Conservation (phyloP, 2,113 vertebrate genomes). For the Hoplias malabaricus region DNA sequence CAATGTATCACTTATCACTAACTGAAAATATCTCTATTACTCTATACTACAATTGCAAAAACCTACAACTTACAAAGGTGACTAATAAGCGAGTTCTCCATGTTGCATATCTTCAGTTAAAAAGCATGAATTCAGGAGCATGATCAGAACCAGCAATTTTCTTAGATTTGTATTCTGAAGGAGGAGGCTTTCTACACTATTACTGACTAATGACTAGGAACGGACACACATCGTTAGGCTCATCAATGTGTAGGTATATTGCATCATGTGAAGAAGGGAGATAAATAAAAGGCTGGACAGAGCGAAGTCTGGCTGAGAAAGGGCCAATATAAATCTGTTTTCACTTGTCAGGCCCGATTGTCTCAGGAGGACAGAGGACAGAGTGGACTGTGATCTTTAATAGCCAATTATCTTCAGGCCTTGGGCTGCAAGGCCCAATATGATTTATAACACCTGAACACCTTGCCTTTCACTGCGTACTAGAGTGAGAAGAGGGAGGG, state of each 20-base stretch:
- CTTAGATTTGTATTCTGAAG: background rate
- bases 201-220: slow-evolving; percentile 7
- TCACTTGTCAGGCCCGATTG: slow-evolving; percentile 32
- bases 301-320: slow-evolving; percentile 1
- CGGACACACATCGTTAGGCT: background rate
- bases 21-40: too few relatives aligned
- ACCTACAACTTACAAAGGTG: background rate
- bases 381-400: slow-evolving; percentile 40
- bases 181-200: background rate
- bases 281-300: background rate
- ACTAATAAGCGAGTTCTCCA: too few relatives aligned
- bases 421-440: slow-evolving; percentile 32
- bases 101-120: too few relatives aligned
- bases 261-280: background rate
- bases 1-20: too few relatives aligned
- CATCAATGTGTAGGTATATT: background rate
- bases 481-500: background rate
- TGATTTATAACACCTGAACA: slow-evolving; percentile 44
- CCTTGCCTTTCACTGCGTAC: slow-evolving; percentile 13
- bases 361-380: slow-evolving; percentile 37
- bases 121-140: too few relatives aligned
- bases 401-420: slow-evolving; percentile 50
- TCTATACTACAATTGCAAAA: background rate
- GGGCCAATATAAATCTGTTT: slow-evolving; percentile 39
- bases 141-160: background rate